A percentile compares a stretch with the other conserved stretches of the same genome.
These are phyloP conservation scores for Tenrec ecaudatus DNA, from an alignment of 2,113 vertebrate species.

Conservation along the genomic window DNA sequence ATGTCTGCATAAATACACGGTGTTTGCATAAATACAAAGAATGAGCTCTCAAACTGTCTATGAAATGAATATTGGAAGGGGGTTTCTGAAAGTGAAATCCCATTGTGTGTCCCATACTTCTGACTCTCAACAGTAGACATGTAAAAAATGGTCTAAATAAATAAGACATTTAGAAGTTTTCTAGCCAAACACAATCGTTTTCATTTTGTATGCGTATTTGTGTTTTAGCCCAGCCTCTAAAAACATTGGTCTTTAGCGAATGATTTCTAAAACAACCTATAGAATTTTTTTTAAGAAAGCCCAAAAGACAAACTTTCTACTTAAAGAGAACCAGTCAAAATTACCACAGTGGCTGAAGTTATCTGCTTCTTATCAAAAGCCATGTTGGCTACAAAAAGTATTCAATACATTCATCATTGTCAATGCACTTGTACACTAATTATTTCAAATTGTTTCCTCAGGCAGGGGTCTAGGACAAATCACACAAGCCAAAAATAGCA, in stretches of 20 bases:
- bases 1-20: background rate
- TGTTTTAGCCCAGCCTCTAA: conserved; percentile 62
- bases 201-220: background rate
- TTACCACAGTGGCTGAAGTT: conserved; percentile 84
- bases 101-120: background rate
- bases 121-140: background rate
- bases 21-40: background rate
- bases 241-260: conserved; percentile 69
- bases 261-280: conserved; percentile 27
- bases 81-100: background rate
- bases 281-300: conserved; percentile 40
- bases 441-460: conserved; percentile 97
- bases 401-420: conserved; percentile 94
- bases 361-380: conserved; percentile 90
- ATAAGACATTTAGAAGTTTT: background rate
- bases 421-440: conserved; percentile 91
- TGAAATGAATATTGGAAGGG: conserved; percentile 1
- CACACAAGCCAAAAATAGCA: conserved; percentile 94
- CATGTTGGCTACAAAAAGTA: conserved; percentile 86
- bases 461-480: conserved; percentile 93
- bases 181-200: background rate
- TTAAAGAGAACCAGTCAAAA: conserved; percentile 80
- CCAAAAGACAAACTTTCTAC: conserved; percentile 71
- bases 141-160: conserved; percentile 10
- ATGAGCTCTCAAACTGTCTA: background rate